Base-by-base conservation (phyloP, 2,888 invertebrate species). In the Nephrocerus scutellatus region DNA sequence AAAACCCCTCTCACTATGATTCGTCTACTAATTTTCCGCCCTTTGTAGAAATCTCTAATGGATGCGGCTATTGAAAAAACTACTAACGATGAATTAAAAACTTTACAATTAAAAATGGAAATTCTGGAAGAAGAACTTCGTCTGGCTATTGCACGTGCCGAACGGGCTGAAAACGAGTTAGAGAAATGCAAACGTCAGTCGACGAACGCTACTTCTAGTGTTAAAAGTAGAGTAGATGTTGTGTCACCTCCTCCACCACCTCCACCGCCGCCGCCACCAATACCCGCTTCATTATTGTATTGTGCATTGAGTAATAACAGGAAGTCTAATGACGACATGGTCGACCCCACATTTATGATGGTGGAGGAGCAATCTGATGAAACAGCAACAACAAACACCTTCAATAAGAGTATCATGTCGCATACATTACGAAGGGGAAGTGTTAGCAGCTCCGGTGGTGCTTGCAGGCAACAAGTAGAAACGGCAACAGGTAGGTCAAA, bases 101-200 rank as follows among this genome's bases (percentile, higher is more conserved):
- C 72, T 41, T 68, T 75, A 44, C 73, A 75, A 55, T 69, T 75
- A 52, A 74, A 73, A 60, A 57, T 76, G 45, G 73, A 74, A 51
- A 62, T 75, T 32, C 68, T 74, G 6, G 75, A 75, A 56, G 72
- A 71, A 23, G 74, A 75, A 47, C 58, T 76, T 41, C 68, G 69
- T 26, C 63, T 69, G 47, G 70, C 73, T 7, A 52, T 68, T 31
- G 62, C 70, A 39, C 66, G 74, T 39, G 75, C 75, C 22, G 72
- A 74, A 48, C 62, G 63, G 30, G 75, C 75, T 32, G 76, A 76
- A 57, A 62, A 61, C 42, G 64, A 67, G 36, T 59, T 68, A 41
- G 57, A 66, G 41, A 60, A 46, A 21, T 60, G 53, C 43, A 57
- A 59, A 43, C 38, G 28, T 20, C 47, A 55, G 47, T 46, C 30